Evolutionary conservation across 2,888 invertebrate genomes (phyloP), one percentile per base, ranked within the genome.

Genomic region (Rhogogaster chlorosoma): DNA sequence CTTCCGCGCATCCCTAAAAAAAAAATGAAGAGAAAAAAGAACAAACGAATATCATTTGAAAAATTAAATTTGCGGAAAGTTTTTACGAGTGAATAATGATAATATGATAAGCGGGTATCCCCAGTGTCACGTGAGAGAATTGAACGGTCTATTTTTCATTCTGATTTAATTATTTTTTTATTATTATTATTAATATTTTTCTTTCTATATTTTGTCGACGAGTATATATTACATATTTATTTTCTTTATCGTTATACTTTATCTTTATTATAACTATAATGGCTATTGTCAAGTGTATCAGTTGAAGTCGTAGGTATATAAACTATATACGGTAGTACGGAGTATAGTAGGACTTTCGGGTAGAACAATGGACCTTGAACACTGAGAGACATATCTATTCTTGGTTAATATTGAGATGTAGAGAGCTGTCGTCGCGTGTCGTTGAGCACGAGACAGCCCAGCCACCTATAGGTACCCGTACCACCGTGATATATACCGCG

Each of bases 361-460:
- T 6, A 22, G 73, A 73, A 73, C 73, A 73, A 73, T 73, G 73
- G 73, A 73, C 38, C 22, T 71, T 71, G 71, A 26, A n/a, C n/a
- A n/a, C n/a, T n/a, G 29, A 64, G n/a, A 18, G 9, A 38, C 38
- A 36, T 73, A 32, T 73, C 67, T 32, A 38, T 73, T 73, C 73
- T 42, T 73, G 42, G 42, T 12, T 22, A 22, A 73, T 73, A 73
- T 73, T 42, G 42, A 42, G 42, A 53, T 36, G 42, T n/a, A 70
- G 42, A 73, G 42, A 73, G 38, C 73, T 73, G 73, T 42, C 73
- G 73, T 73, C 42, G 12, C 73, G 42, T 73, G 42, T 22, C 12
- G 6, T n/a, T 67, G 29, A 32, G 42, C 38, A 38, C 26, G 22
- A 42, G 42, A 38, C 42, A 73, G 73, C 15, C 18, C 15, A 15